These are phyloP conservation scores for Clostera curtula DNA, from an alignment of 2,888 invertebrate species.

Conservation along the genomic window DNA sequence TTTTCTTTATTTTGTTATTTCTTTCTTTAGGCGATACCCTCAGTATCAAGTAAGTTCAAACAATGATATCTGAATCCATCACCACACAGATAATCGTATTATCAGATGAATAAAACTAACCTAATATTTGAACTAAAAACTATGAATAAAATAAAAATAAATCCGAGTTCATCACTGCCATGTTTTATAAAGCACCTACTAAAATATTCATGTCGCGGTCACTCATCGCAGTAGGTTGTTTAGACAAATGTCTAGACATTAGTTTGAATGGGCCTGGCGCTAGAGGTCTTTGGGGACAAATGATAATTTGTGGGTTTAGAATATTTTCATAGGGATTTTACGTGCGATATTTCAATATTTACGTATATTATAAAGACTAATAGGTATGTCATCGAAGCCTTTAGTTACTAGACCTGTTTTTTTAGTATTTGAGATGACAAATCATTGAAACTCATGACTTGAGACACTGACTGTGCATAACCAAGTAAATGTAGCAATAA, in stretches of 20 bases:
- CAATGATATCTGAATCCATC: no score
- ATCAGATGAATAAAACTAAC: background rate
- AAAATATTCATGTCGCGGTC: slow-evolving; percentile 19
- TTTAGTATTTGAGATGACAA: no score
- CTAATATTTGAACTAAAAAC: background rate
- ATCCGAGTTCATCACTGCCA: background rate
- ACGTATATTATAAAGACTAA: no score
- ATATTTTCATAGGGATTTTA: background rate
- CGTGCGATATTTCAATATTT: no score
- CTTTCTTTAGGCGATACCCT: no score
- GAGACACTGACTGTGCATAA: no score
- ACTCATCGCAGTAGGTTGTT: slow-evolving; percentile 14
- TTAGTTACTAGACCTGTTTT: no score
- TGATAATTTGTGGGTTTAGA: slow-evolving; percentile 1
- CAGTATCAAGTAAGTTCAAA: background rate
- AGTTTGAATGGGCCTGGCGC: slow-evolving; percentile 5
- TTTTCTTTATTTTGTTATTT: no score
- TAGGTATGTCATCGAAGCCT: no score
- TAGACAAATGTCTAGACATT: slow-evolving; percentile 20
- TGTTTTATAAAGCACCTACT: slow-evolving; percentile 7
- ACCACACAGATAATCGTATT: no score
- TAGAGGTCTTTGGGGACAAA: slow-evolving; percentile 1
- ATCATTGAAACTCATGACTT: no score
- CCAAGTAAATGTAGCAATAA: no score
- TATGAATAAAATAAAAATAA: slow-evolving; percentile 2